Evolutionary conservation across 2,888 invertebrate genomes (phyloP), one percentile per base, ranked within the genome.

Genomic region (Metellina segmentata): DNA sequence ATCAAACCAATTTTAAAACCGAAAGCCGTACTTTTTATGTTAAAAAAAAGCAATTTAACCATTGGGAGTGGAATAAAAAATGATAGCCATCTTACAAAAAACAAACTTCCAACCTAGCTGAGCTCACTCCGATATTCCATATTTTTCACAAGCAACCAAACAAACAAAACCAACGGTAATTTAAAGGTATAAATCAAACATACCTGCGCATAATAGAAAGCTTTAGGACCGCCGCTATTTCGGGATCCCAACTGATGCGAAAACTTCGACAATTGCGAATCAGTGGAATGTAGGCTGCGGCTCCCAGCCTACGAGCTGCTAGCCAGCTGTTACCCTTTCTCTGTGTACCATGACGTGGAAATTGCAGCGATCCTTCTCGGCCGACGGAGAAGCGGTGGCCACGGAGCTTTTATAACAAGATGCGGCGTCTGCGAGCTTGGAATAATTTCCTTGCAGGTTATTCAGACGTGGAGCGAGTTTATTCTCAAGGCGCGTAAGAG

Each of bases 241-340:
- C 11, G 61, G 61, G 61, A 61, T 61, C 61, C 61, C 61, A 61
- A 8, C 61, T 9, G 61, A 61, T 61, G 61, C 61, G 61, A 61
- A 61, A 61, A 61, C 13, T 61, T 61, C 11, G 61, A 61, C 61
- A 61, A 61, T 61, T 9, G 61, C 11, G 61, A 6, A 9, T 16
- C 11, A 61, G 61, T 61, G 61, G 61, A 61, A 61, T 34, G 34
- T 34, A 34, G 34, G 34, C 34, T 34, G 34, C 34, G 34, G 34
- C 34, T 34, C 61, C 4, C 61, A 61, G 61, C 61, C 61, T 61
- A 61, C 61, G 77, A 51, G 48, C 51, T 51, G n/a, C 8, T 13
- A 20, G 72, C 78, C 87, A 87, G 87, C 87, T 87, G 87, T 87
- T 87, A 79, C 87, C 78, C 53, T 16, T 71, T 74, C 51, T 34